These are phyloP conservation scores for Toxostoma redivivum DNA, from an alignment of 2,113 vertebrate genomes.

Conservation along the genomic window DNA sequence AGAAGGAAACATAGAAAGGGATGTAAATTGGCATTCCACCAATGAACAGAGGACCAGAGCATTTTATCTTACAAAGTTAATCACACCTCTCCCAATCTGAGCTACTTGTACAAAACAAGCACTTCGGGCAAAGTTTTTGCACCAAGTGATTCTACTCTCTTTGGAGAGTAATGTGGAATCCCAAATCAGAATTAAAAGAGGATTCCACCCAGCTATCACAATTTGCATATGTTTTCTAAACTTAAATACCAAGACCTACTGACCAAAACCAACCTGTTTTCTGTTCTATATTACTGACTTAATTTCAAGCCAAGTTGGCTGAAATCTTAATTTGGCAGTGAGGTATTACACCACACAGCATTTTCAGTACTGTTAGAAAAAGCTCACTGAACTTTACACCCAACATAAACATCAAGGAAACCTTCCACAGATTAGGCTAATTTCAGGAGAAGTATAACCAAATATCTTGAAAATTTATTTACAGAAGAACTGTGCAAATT, in stretches of 20 bases:
- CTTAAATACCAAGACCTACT: not conserved
- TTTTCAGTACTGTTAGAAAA: not conserved
- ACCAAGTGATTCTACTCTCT: not conserved
- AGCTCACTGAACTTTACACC: not conserved
- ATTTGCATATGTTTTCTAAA: not conserved
- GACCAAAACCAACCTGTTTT: not conserved
- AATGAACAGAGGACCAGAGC: not conserved
- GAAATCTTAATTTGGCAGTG: not conserved
- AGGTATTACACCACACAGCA: not conserved
- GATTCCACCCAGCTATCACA: not conserved
- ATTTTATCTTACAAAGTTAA: not conserved
- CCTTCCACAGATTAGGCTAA: not conserved
- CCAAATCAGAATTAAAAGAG: not conserved
- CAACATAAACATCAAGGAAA: not conserved
- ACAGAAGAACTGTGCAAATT: not conserved
- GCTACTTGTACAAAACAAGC: not conserved
- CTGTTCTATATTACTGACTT: not conserved
- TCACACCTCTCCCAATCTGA: not conserved
- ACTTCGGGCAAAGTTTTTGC: not conserved
- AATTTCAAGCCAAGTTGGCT: not conserved
- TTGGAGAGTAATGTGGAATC: not conserved
- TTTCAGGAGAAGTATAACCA: not conserved
- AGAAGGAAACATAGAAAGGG: not conserved
- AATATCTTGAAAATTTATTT: not conserved
- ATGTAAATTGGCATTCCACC: not conserved